Evolutionary conservation across 2,113 vertebrate genomes (phyloP).

Genomic region (Tachysurus vachellii): DNA sequence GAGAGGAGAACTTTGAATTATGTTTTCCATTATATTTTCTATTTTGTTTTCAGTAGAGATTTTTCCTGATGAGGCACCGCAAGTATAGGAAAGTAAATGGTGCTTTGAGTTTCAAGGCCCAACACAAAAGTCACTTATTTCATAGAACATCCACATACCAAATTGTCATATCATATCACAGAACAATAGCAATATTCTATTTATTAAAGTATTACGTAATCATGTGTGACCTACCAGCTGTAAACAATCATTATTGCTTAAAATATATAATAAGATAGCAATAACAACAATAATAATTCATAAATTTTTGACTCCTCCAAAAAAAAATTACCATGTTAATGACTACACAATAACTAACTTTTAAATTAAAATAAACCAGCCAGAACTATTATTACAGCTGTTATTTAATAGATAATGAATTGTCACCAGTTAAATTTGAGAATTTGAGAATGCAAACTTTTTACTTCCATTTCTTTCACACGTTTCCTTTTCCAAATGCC

Average conservation of each 20-base stretch:
- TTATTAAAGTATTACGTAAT: not conserved
- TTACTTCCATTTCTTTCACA: not conserved
- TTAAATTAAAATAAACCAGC: not conserved
- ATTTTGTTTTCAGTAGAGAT: slow-evolving; percentile 1
- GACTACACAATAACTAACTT: too few species aligned
- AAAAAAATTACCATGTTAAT: not conserved
- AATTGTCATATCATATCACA: not conserved
- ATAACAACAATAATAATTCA: not conserved
- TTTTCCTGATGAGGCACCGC: not conserved
- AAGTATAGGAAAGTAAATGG: not conserved
- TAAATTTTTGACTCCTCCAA: not conserved
- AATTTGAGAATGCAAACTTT: not conserved
- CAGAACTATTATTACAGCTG: not conserved
- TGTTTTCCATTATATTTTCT: not conserved
- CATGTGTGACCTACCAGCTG: not conserved
- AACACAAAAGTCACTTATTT: not conserved
- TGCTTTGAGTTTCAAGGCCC: not conserved
- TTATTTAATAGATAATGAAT: not conserved
- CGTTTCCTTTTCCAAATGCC: not conserved
- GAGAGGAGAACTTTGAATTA: not conserved
- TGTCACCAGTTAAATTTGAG: not conserved
- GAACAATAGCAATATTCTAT: not conserved
- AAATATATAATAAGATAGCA: not conserved
- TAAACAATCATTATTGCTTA: not conserved
- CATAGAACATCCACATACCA: not conserved